Base-by-base conservation (phyloP, 1,140 invertebrate species). In the Monomorium pharaonis region DNA sequence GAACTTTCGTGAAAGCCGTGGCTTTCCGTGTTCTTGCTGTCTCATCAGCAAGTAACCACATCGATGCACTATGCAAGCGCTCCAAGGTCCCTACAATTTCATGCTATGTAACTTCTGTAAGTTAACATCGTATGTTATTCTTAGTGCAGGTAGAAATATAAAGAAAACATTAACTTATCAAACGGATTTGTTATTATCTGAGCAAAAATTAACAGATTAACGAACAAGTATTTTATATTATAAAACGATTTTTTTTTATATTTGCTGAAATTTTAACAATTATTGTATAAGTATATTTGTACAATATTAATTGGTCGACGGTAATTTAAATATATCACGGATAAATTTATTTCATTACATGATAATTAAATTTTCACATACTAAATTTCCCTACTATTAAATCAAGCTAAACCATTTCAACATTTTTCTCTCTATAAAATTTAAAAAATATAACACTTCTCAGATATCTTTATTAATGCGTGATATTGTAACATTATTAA, bases 41-140 rank as follows among this genome's bases (percentile, higher is more conserved):
- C 69, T 60, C 69, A 75, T 84, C 80, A 76, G 80, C 56, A 54
- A 65, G 49, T 63, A 84, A 84, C 42, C 72, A 84, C 21, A 24
- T 77, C 42, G 56, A 51, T 74, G 37, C 51, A 56, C 51, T 44
- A 9, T 83, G 30, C 54, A 83, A 83, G 67, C 77, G 18, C 37
- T 47, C 24, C 18, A 27, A 72, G 37, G 24, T 33, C 21, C 51
- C 27, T 42, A 44, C 67, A 83, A 58, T 83, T 74, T 83, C 51
- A 58, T 24, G 67, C 51, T 58, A 30, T 5, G 51, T 74, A 83
- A 74, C 49, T 83, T 83, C 27, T 37, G 33, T n/a, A 33, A 49
- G 27, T 83, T 72, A 37, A 83, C 78, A 24, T 69, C 44, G 2
- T 74, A 58, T 33, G 18, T 54, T 58, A 51, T 30, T 60, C 37